Percentiles rank a stretch among this genome's conserved stretches.
Evolutionary conservation across 64 coral and sea anemone genomes (phyloP).

Genomic region (Dendronephthya gigantea): DNA sequence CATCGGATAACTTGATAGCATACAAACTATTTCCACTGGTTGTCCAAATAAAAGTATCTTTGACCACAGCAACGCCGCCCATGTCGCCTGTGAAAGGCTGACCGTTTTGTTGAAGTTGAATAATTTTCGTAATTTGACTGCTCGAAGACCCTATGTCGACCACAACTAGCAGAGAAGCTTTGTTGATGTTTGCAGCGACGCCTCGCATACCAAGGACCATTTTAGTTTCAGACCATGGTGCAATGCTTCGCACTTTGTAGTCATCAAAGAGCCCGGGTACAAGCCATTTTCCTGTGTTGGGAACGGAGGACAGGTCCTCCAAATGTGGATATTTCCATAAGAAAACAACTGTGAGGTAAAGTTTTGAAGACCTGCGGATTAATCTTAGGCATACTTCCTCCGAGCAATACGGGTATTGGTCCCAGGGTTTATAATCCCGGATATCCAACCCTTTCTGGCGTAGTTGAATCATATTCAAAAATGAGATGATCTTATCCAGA

Average conservation of each 20-base stretch:
- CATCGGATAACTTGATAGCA: not conserved
- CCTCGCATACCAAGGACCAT: slow-evolving; percentile 74
- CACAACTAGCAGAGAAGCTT: slow-evolving; percentile 67
- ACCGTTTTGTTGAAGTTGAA: slow-evolving; percentile 38
- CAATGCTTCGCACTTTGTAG: slow-evolving; percentile 74
- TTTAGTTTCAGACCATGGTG: slow-evolving; percentile 35
- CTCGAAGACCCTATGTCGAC: slow-evolving; percentile 14
- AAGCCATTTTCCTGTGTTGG: slow-evolving; percentile 67
- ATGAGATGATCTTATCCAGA: slow-evolving; percentile 68
- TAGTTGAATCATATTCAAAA: slow-evolving; percentile 64
- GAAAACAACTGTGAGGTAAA: slow-evolving; percentile 70
- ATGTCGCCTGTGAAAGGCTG: slow-evolving; percentile 13
- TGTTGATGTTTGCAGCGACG: slow-evolving; percentile 56
- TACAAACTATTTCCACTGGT: slow-evolving; percentile 33
- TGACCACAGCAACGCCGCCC: slow-evolving; percentile 30
- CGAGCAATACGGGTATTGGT: slow-evolving; percentile 72
- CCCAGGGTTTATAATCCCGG: slow-evolving; percentile 24
- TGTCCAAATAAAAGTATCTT: slow-evolving; percentile 31
- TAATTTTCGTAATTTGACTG: slow-evolving; percentile 46
- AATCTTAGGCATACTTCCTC: slow-evolving; percentile 65
- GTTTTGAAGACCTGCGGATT: slow-evolving; percentile 56
- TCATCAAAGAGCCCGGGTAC: slow-evolving; percentile 82
- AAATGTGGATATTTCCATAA: slow-evolving; percentile 77
- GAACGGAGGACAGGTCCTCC: slow-evolving; percentile 75
- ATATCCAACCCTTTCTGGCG: slow-evolving; percentile 63